Conservation (phyloP, 2,888 invertebrate species). For the Eustalomyia histrio region DNA sequence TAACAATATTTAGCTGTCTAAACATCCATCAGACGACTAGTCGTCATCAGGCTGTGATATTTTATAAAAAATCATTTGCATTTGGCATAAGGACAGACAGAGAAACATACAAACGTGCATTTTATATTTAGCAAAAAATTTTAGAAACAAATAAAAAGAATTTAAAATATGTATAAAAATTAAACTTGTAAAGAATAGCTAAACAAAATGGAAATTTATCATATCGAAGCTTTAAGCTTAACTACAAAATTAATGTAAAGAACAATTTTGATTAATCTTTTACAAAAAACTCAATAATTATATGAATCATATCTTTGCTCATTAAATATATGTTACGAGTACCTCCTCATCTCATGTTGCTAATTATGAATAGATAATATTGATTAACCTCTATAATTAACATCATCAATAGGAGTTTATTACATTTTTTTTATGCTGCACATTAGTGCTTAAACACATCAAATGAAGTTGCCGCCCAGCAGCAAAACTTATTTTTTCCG, state of each 20-base stretch:
- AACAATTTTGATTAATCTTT: no score
- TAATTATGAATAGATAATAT: background rate
- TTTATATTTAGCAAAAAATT: background rate
- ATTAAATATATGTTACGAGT: no score
- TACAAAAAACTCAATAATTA: no score
- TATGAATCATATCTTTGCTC: no score
- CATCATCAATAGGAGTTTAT: background rate
- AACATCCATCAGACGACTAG: conserved; percentile 24
- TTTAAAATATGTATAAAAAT: background rate
- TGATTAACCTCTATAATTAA: background rate
- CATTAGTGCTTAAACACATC: no score
- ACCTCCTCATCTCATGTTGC: background rate
- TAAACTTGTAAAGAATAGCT: background rate
- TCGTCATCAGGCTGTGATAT: conserved; percentile 8
- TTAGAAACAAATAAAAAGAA: background rate
- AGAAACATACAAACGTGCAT: background rate
- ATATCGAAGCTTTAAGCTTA: no score
- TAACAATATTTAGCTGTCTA: conserved; percentile 23
- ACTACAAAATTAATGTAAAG: no score
- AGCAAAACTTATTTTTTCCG: no score
- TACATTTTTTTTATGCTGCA: background rate
- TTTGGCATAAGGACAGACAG: conserved; percentile 1
- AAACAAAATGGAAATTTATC: background rate
- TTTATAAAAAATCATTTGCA: background rate
- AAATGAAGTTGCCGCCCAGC: no score